Percentiles rank a stretch among this genome's conserved stretches.
phyloP scores from a whole-genome alignment of 2,113 vertebrate species.

The Agapornis roseicollis region DNA sequence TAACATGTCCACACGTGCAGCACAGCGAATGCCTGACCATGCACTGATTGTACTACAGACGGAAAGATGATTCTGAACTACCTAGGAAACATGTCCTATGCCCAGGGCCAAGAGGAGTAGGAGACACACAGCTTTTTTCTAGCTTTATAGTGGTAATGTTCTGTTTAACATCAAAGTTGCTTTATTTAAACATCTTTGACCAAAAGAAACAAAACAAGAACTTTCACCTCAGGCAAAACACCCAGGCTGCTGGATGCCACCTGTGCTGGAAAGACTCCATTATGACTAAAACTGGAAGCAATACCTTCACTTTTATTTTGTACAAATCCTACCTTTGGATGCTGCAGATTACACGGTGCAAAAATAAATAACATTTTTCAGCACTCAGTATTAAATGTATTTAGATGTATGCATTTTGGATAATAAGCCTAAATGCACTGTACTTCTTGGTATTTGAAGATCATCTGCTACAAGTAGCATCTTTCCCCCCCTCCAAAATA shows the following conservation, averaged over 20 bases:
- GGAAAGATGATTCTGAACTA: not conserved
- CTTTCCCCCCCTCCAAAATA: not conserved
- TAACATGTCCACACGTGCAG: not conserved
- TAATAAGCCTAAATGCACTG: not conserved
- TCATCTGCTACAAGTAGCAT: not conserved
- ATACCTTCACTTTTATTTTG: not conserved
- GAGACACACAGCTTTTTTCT: not conserved
- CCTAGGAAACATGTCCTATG: not conserved
- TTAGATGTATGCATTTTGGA: not conserved
- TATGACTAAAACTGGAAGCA: not conserved
- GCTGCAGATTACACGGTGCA: not conserved
- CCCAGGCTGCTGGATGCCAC: not conserved
- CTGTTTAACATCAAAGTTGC: not conserved
- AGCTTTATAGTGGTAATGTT: not conserved
- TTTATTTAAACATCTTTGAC: not conserved
- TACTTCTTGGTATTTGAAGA: not conserved
- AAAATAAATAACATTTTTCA: not conserved
- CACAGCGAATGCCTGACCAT: not conserved
- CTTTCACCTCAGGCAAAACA: not conserved
- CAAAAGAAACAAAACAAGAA: not conserved
- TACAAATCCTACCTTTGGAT: not conserved
- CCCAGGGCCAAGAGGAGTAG: not conserved
- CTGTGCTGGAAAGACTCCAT: not conserved
- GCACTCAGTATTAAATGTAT: not conserved
- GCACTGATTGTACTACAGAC: not conserved